Base-by-base conservation (phyloP, 1,140 invertebrate genomes). In the Ostrea edulis region DNA sequence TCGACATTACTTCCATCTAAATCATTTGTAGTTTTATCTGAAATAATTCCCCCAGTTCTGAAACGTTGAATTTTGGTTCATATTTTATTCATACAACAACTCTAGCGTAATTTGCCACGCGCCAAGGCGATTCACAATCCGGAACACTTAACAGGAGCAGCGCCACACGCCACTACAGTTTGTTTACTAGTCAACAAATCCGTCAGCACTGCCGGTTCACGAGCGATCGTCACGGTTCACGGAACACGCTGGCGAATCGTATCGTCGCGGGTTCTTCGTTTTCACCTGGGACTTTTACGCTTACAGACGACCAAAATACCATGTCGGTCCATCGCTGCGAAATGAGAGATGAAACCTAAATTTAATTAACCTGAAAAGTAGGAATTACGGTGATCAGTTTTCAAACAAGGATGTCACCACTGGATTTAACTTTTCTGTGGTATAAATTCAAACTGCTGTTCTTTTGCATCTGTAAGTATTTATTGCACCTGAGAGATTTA, bases 321-420 rank as follows among this genome's bases (percentile, higher is more conserved):
- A 71, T 71, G 68, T 29, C 68, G 68, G 68, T 71, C 68, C 68
- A 71, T 71, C 68, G 25, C 68, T 71, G 68, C 22, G 68, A 71
- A 71, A 71, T 71, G 68, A 71, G 68, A 71, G 68, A 71, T 71
- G 68, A 71, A 29, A 71, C 68, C 5, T 71, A 71, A 71, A 71
- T 35, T 35, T 35, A 35, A 71, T 71, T 71, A 22, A 71, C 0
- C 68, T 71, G 25, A 71, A 71, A 71, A 71, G 9, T 71, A 71
- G 25, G 14, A 71, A 71, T 71, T 71, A 35, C 22, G 25, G 68
- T 35, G 22, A 29, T 71, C 12, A 35, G 0, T 17, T 14, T 35
- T 35, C 2, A 9, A 9, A 71, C 22, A 17, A 71, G 29, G 68
- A 71, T 71, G 68, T 29, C 68, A 71, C 22, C 25, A 11, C 9